Percentiles rank a stretch among this genome's conserved stretches.
phyloP scores from a whole-genome alignment of 2,113 vertebrate genomes.

The Amblyornis subalaris region DNA sequence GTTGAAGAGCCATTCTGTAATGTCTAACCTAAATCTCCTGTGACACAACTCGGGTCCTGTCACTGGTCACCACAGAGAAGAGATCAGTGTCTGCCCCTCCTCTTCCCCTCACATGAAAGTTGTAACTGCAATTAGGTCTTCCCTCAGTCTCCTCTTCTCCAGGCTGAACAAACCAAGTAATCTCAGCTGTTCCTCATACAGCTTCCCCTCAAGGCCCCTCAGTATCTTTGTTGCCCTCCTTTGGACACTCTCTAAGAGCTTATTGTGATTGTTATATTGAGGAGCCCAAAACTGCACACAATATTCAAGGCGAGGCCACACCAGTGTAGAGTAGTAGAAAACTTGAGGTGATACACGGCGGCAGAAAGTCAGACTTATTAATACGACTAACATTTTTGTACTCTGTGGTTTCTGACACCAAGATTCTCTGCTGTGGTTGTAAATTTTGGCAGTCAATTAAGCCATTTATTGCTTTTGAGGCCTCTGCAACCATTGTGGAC shows the following conservation, averaged over 20 bases:
- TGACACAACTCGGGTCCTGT: fast-evolving
- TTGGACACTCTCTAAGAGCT: not conserved
- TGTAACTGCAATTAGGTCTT: not conserved
- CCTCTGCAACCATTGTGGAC: not conserved
- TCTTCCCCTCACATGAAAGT: fast-evolving
- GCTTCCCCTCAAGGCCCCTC: not conserved
- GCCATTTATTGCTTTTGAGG: not conserved
- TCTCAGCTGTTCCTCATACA: fast-evolving
- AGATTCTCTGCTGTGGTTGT: not conserved
- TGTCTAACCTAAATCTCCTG: not conserved
- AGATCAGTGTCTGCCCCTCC: not conserved
- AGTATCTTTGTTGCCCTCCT: not conserved
- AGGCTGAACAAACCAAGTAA: not conserved
- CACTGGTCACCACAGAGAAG: not conserved
- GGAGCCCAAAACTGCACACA: not conserved
- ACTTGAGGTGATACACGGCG: not conserved
- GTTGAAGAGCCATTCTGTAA: not conserved
- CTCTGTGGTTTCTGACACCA: not conserved
- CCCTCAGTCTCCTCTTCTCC: not conserved
- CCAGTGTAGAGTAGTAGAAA: not conserved
- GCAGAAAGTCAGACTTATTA: not conserved
- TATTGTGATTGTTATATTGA: not conserved
- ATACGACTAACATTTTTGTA: not conserved
- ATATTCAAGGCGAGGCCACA: not conserved
- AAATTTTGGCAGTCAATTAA: not conserved